Percentiles rank a stretch among this genome's conserved stretches.
These are phyloP conservation scores for Cephus nigrinus DNA, from an alignment of 2,888 invertebrate genomes.

Conservation along the genomic window DNA sequence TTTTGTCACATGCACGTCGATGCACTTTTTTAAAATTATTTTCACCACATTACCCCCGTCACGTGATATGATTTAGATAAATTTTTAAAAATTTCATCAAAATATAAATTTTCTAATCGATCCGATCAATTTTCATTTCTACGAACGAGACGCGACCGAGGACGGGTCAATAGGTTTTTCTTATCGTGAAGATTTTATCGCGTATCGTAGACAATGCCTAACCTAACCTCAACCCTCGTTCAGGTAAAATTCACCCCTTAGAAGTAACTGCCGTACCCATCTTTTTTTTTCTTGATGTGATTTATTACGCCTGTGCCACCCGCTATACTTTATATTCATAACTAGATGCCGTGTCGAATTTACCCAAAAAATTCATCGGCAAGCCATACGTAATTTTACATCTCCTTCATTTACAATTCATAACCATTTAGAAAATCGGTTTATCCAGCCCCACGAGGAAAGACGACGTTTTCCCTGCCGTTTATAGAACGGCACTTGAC, in stretches of 20 bases:
- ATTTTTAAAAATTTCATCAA: background rate
- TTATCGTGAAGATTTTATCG: background rate
- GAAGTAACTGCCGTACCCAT: background rate
- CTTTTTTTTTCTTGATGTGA: background rate
- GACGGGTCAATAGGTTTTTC: background rate
- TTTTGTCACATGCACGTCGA: background rate
- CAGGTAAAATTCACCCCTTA: background rate
- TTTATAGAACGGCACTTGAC: background rate
- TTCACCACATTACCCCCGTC: background rate
- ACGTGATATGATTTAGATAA: background rate
- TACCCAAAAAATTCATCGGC: background rate
- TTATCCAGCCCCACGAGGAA: slow-evolving; percentile 17
- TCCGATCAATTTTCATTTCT: background rate
- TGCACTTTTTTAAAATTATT: background rate
- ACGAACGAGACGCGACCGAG: background rate
- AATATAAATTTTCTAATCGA: background rate
- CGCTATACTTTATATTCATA: background rate
- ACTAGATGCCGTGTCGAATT: background rate
- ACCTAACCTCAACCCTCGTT: background rate
- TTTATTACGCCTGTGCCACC: background rate
- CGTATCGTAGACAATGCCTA: background rate
- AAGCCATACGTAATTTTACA: background rate
- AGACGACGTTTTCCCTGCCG: slow-evolving; percentile 23
- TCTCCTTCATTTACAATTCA: background rate
- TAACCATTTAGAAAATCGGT: slow-evolving; percentile 8